A percentile compares a stretch with the other conserved stretches of the same genome.
These are phyloP conservation scores for Sprattus sprattus DNA, from an alignment of 2,113 vertebrate genomes.

Conservation along the genomic window DNA sequence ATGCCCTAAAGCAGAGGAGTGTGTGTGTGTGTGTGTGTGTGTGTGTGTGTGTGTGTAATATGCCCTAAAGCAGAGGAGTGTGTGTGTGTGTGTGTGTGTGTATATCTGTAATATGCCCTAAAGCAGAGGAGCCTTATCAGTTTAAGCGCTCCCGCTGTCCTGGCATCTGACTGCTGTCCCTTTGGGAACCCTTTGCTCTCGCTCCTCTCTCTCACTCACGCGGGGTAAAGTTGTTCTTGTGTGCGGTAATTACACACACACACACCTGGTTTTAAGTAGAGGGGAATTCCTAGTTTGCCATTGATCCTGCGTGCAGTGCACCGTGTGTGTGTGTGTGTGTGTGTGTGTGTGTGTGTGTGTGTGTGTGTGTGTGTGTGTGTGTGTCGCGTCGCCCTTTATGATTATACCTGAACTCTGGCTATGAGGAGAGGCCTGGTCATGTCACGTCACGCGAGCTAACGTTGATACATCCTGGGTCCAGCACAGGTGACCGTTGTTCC, in stretches of 20 bases:
- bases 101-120: background rate
- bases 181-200: background rate
- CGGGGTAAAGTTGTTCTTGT: background rate
- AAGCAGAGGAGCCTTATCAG: background rate
- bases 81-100: too few relatives aligned
- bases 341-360: background rate
- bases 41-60: too few relatives aligned
- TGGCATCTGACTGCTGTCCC: too few relatives aligned
- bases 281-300: too few relatives aligned
- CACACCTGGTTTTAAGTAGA: too few relatives aligned
- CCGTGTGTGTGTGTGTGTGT: background rate
- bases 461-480: too few relatives aligned
- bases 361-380: background rate
- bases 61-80: too few relatives aligned
- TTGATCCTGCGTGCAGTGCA: background rate
- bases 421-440: background rate
- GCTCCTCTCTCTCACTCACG: background rate
- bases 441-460: too few relatives aligned
- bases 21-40: too few relatives aligned
- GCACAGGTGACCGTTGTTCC: too few relatives aligned
- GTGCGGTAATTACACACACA: background rate
- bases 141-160: too few relatives aligned
- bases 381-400: background rate
- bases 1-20: too few relatives aligned
- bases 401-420: constrained; percentile 15